Evolutionary conservation across 2,888 invertebrate species (phyloP), one percentile per base, ranked within the genome.

Genomic region (Caenorhabditis sp.): DNA sequence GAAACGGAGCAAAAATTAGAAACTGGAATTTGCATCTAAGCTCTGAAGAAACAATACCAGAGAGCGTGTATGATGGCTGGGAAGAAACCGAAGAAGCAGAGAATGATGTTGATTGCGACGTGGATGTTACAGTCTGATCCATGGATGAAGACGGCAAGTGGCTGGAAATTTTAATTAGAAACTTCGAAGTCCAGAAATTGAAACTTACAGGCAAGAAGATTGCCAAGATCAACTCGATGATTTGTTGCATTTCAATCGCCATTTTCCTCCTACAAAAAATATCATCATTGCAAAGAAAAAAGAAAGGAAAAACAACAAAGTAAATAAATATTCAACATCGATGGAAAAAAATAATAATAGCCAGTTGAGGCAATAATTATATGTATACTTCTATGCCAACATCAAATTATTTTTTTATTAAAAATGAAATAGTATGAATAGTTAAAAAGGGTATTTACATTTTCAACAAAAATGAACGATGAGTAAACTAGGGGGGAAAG

Each of bases 181-280:
- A 21, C 1, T n/a, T n/a, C n/a, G n/a, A n/a, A n/a, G n/a, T n/a
- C n/a, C n/a, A n/a, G n/a, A 53, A 21, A 49, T 10, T 31, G n/a
- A 25, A 59, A 36, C 80, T 70, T 59, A 85, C 85, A 58, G 85
- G 85, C 23, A 85, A 68, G 81, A 85, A 82, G 74, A 85, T 83
- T 68, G 83, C 82, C 60, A 85, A 82, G 66, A 85, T 84, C 43
- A 85, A 63, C 79, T 85, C 85, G 78, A 85, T 85, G 77, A 85
- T 85, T 70, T 83, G 83, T 66, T 84, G 84, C 68, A 79, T 78
- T 68, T 79, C 80, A 74, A 83, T 81, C 31, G 84, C 84, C 84
- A 84, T 84, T 62, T 38, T 59, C 3, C n/a, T 17, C 23, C 27
- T 25, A 7, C 25, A 56, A 56, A 12, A 7, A 36, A 36, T 52